These are phyloP conservation scores for Lucifuga dentata DNA, from an alignment of 2,113 vertebrate genomes.

Conservation along the genomic window DNA sequence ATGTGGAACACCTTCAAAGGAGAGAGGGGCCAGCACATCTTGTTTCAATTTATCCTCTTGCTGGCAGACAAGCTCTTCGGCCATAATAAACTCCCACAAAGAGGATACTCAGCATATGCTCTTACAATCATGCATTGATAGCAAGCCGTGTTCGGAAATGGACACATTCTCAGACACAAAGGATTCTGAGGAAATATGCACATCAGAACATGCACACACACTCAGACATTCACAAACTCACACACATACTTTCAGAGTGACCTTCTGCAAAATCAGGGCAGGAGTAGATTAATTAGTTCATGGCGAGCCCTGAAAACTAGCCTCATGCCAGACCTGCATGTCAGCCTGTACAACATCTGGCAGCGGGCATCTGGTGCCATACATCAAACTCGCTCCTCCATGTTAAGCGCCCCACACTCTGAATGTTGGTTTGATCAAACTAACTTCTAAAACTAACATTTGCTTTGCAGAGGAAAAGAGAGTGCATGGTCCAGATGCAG, in stretches of 20 bases:
- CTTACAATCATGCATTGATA: constrained; percentile 40
- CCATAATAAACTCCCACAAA: constrained; percentile 72
- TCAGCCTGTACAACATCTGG: constrained; percentile 82
- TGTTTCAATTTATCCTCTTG: constrained; percentile 82
- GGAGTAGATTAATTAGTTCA: constrained; percentile 80
- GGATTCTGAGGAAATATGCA: constrained; percentile 28
- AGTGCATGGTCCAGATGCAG: constrained; percentile 33
- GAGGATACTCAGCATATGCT: constrained; percentile 56
- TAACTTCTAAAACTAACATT: constrained; percentile 79
- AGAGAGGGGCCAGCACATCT: constrained; percentile 79
- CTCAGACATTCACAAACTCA: background rate
- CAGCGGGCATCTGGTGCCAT: constrained; percentile 82
- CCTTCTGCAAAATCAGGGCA: constrained; percentile 70
- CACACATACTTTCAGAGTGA: constrained; percentile 59
- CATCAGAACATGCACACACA: constrained; percentile 6
- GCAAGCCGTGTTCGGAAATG: constrained; percentile 24
- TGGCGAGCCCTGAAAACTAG: constrained; percentile 65
- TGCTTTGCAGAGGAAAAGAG: constrained; percentile 54
- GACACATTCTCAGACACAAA: constrained; percentile 49
- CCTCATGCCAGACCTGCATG: constrained; percentile 72
- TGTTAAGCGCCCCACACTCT: constrained; percentile 55
- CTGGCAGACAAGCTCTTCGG: constrained; percentile 73
- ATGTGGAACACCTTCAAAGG: constrained; percentile 85
- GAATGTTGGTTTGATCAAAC: constrained; percentile 72
- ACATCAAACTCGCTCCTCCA: constrained; percentile 78